These are phyloP conservation scores for Pseudorhiza aurosa DNA, from an alignment of 30 jellyfish, hydroid and myxozoan species.

Conservation along the genomic window DNA sequence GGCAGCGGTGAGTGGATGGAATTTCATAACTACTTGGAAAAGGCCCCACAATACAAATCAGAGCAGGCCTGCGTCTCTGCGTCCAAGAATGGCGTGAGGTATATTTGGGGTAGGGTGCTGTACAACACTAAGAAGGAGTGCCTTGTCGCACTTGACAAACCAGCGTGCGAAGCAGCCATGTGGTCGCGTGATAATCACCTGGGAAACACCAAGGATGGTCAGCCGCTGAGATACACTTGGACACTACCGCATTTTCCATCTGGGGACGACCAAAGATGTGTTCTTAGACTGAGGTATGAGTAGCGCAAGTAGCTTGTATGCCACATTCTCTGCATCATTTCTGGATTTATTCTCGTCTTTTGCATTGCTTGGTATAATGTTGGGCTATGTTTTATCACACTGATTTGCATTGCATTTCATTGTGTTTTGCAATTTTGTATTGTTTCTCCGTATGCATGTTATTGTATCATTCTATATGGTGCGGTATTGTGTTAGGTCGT, in stretches of 20 bases:
- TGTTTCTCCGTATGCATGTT: too few species aligned
- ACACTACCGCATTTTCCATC: conserved; percentile 92
- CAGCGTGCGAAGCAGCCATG: conserved; percentile 80
- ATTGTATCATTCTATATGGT: too few species aligned
- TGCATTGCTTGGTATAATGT: too few species aligned
- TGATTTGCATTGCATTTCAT: too few species aligned
- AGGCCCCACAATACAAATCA: conserved; percentile 53
- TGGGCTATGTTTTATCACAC: too few species aligned
- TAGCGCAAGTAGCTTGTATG: too few species aligned
- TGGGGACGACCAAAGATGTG: conserved; percentile 82
- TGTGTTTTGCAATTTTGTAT: too few species aligned
- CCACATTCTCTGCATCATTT: too few species aligned
- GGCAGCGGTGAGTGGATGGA: conserved; percentile 87
- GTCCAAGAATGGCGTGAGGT: conserved; percentile 35
- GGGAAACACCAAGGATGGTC: conserved; percentile 88
- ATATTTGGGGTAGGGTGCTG: conserved; percentile 87
- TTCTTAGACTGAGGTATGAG: conserved; percentile 81
- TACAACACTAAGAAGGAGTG: conserved; percentile 65
- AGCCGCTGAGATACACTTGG: conserved; percentile 81
- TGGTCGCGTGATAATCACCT: conserved; percentile 96
- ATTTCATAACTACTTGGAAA: conserved; percentile 83
- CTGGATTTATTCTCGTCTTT: too few species aligned
- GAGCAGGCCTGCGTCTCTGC: conserved; percentile 76
- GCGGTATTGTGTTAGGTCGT: too few species aligned
- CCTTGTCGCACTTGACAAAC: conserved; percentile 77